These are phyloP conservation scores for Heterochromis multidens DNA, from an alignment of 2,113 vertebrate species.

Conservation along the genomic window DNA sequence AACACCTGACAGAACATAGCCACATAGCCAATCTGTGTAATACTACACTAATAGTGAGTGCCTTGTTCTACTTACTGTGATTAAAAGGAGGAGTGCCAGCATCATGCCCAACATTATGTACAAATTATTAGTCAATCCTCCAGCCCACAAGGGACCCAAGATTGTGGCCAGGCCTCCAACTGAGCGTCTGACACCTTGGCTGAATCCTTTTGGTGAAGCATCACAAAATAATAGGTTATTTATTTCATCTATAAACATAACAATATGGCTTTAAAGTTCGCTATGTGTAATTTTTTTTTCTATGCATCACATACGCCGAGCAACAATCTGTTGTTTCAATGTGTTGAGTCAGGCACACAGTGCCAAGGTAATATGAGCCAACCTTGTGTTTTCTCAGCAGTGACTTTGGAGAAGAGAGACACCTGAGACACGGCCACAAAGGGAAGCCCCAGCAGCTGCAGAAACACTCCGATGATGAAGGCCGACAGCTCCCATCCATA, in stretches of 20 bases:
- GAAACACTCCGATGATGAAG: constrained; percentile 81
- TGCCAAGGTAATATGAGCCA: constrained; percentile 8
- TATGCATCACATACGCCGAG: background rate
- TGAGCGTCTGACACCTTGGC: constrained; percentile 81
- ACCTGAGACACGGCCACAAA: constrained; percentile 84
- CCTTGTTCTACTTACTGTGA: constrained; percentile 71
- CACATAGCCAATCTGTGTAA: background rate
- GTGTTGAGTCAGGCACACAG: background rate
- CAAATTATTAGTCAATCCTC: constrained; percentile 77
- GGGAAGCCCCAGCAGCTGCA: constrained; percentile 84
- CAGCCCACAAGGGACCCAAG: constrained; percentile 83
- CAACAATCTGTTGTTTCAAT: constrained; percentile 4
- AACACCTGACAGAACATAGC: background rate
- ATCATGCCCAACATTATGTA: constrained; percentile 83
- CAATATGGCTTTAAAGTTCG: background rate
- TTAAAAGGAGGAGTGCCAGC: constrained; percentile 78
- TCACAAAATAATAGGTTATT: background rate
- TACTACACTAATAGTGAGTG: background rate
- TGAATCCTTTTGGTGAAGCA: constrained; percentile 72
- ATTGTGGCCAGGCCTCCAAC: constrained; percentile 83
- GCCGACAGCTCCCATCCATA: constrained; percentile 73
- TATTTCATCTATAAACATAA: background rate
- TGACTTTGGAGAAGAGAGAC: constrained; percentile 86
- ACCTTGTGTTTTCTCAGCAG: constrained; percentile 84
- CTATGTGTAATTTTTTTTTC: background rate